Evolutionary conservation across 1,140 invertebrate genomes (phyloP).

Genomic region (Neuroterus valhalla): DNA sequence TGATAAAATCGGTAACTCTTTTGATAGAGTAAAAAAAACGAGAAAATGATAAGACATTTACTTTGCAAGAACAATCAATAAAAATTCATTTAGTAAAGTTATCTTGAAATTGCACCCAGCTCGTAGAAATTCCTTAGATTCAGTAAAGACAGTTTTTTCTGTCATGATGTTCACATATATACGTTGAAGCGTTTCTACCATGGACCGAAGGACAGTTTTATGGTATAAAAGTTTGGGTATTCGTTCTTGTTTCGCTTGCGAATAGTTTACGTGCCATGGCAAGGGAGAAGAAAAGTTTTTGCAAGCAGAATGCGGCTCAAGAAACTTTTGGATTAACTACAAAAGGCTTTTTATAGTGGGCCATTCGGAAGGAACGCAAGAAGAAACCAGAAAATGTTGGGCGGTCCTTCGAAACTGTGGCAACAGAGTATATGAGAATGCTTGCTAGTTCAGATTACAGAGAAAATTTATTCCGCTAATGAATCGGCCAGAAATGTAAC

Average conservation of each 20-base stretch:
- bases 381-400: no score
- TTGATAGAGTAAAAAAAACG: no score
- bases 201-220: constrained; percentile 46
- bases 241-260: constrained; percentile 49
- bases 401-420: no score
- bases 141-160: not conserved
- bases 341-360: constrained; percentile 43
- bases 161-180: not conserved
- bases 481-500: no score
- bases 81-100: no score
- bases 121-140: not conserved
- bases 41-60: no score
- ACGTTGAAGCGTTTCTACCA: not conserved
- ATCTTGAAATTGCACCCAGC: not conserved
- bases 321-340: constrained; percentile 51
- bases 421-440: no score
- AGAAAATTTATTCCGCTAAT: no score
- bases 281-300: constrained; percentile 42
- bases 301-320: constrained; percentile 42
- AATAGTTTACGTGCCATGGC: constrained; percentile 49
- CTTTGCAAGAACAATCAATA: no score
- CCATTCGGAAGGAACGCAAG: no score
- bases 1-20: no score
- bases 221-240: constrained; percentile 51
- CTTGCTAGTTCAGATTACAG: no score